These are phyloP conservation scores for Bovichtus variegatus DNA, from an alignment of 2,797 vertebrate species.

Conservation along the genomic window DNA sequence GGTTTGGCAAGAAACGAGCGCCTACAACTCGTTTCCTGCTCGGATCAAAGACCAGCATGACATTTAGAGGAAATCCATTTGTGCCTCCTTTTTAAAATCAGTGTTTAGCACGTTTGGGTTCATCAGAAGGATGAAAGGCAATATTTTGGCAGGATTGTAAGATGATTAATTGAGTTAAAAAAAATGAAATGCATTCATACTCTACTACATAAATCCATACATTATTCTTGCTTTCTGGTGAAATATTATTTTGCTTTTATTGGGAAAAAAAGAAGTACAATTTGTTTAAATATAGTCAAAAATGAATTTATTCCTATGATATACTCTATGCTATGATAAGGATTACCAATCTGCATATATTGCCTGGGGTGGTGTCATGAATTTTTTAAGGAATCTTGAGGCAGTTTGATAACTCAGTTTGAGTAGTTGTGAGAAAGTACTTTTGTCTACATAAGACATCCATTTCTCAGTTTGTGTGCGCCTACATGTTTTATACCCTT, in stretches of 20 bases:
- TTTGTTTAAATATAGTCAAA: too few relatives aligned
- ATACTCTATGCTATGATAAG: too few relatives aligned
- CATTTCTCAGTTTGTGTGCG: neutral
- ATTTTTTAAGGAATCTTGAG: neutral
- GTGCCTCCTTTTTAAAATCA: neutral
- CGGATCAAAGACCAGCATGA: neutral
- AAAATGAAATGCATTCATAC: too few relatives aligned
- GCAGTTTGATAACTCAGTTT: neutral
- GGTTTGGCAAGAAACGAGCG: conserved; percentile 3
- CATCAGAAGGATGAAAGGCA: too few relatives aligned
- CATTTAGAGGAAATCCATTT: neutral
- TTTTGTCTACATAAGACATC: neutral
- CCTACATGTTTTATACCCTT: neutral
- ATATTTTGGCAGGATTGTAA: too few relatives aligned
- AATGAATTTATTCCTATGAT: too few relatives aligned
- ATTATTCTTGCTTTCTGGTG: neutral
- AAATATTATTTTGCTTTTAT: too few relatives aligned
- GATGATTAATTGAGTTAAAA: neutral
- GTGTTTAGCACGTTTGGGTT: too few relatives aligned
- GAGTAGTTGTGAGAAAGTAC: neutral
- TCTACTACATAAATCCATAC: neutral
- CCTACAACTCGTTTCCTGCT: conserved; percentile 4
- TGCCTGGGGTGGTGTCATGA: too few relatives aligned
- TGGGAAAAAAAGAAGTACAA: too few relatives aligned
- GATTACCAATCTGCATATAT: too few relatives aligned